These are phyloP conservation scores for Xenotilapia caudafasciata DNA, from an alignment of 2,113 vertebrate species.

Conservation along the genomic window DNA sequence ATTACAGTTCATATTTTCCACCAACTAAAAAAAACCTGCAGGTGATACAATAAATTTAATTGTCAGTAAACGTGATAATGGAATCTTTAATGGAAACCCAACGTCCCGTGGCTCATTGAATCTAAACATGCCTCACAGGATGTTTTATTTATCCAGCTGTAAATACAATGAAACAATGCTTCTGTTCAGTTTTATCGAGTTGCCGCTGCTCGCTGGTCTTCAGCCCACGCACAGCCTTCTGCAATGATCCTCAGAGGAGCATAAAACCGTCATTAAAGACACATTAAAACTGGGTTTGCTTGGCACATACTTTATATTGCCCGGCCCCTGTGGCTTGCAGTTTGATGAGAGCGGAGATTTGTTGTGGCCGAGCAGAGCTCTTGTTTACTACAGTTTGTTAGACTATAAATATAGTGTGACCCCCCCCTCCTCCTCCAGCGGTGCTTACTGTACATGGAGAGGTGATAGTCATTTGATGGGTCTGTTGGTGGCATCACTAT, in stretches of 20 bases:
- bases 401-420: constrained; percentile 1
- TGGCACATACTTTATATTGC: background rate
- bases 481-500: constrained; percentile 10
- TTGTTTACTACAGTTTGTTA: background rate
- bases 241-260: constrained; percentile 3
- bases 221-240: background rate
- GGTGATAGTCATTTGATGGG: constrained; percentile 22
- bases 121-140: background rate
- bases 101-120: background rate
- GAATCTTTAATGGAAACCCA: background rate
- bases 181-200: background rate
- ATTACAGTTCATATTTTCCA: background rate
- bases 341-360: background rate
- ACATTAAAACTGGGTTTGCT: constrained; percentile 32
- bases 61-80: background rate
- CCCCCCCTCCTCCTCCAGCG: background rate
- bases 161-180: background rate
- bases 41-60: background rate
- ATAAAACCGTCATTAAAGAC: constrained; percentile 26
- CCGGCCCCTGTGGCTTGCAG: background rate
- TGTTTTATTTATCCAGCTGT: background rate
- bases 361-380: background rate
- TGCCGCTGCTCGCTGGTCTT: background rate
- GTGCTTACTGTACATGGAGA: background rate
- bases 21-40: background rate